Conservation (phyloP, 2,797 vertebrate genomes). For the Loris lydekkerianus region DNA sequence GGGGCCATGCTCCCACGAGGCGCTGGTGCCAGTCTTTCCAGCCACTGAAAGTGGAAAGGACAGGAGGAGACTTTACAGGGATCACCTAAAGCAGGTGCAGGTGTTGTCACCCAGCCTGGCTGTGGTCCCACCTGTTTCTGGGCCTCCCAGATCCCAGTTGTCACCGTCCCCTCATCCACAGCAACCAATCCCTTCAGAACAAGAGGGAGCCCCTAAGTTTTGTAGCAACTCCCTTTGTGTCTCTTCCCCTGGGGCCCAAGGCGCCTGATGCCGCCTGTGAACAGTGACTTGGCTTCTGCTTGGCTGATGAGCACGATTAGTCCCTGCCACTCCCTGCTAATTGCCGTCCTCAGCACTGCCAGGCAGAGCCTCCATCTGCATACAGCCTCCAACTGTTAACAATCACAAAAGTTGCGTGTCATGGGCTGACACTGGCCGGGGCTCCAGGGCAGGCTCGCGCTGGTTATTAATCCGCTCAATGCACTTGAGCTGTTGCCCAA, state of each 20-base stretch:
- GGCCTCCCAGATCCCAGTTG: neutral
- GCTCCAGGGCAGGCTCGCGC: neutral
- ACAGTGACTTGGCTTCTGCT: conserved; percentile 45
- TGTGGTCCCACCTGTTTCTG: neutral
- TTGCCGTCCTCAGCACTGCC: conserved; percentile 59
- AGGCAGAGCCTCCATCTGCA: neutral
- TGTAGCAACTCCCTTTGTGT: neutral
- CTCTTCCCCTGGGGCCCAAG: neutral
- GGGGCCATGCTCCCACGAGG: neutral
- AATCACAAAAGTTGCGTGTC: neutral
- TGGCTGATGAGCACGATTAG: conserved; percentile 42
- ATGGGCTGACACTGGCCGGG: neutral
- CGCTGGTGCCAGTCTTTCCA: neutral
- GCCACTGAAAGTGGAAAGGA: neutral
- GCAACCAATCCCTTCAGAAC: neutral
- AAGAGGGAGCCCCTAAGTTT: neutral
- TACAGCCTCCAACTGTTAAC: neutral
- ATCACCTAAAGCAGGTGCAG: neutral
- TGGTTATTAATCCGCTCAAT: neutral
- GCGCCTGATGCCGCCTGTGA: neutral
- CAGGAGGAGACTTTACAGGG: neutral
- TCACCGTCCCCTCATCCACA: rapidly evolving
- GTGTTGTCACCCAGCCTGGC: neutral
- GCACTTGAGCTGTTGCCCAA: neutral
- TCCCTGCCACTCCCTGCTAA: conserved; percentile 33